Evolutionary conservation across 1,140 invertebrate species (phyloP).

Genomic region (Trichonephila clavata): DNA sequence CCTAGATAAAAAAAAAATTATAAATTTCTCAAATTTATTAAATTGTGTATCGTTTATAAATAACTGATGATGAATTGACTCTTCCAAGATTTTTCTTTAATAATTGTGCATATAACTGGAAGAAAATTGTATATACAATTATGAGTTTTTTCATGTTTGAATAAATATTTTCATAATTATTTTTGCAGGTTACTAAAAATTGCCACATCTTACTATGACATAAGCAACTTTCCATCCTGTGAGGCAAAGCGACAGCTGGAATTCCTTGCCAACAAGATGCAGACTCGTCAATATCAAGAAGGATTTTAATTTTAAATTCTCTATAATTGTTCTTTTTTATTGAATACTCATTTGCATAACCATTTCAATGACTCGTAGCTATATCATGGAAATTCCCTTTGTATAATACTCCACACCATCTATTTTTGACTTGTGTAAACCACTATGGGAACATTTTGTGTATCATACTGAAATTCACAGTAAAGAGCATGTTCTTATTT

Average conservation of each 20-base stretch:
- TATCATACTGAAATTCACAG: conserved; percentile 43
- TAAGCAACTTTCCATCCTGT: conserved; percentile 98
- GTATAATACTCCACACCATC: conserved; percentile 46
- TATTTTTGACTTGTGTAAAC: conserved; percentile 57
- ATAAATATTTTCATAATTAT: neutral
- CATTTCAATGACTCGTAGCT: conserved; percentile 37
- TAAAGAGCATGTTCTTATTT: conserved; percentile 47
- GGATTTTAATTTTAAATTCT: conserved; percentile 84
- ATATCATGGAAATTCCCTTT: conserved; percentile 38
- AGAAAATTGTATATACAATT: no score
- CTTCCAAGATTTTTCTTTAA: no score
- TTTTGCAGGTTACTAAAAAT: conserved; percentile 92
- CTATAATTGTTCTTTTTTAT: conserved; percentile 8
- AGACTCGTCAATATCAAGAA: conserved; percentile 92
- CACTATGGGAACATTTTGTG: conserved; percentile 65
- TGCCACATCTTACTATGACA: conserved; percentile 98
- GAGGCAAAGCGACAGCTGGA: conserved; percentile 97
- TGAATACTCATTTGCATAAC: conserved; percentile 51
- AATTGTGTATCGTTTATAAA: no score
- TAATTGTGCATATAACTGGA: no score
- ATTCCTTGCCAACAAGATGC: conserved; percentile 89
- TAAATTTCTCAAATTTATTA: no score
- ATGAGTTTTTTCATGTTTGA: no score
- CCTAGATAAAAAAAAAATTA: no score
- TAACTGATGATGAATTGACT: no score